Evolutionary conservation across 1,140 invertebrate species (phyloP), one percentile per base, ranked within the genome.

Genomic region (Anthonomus grandis): DNA sequence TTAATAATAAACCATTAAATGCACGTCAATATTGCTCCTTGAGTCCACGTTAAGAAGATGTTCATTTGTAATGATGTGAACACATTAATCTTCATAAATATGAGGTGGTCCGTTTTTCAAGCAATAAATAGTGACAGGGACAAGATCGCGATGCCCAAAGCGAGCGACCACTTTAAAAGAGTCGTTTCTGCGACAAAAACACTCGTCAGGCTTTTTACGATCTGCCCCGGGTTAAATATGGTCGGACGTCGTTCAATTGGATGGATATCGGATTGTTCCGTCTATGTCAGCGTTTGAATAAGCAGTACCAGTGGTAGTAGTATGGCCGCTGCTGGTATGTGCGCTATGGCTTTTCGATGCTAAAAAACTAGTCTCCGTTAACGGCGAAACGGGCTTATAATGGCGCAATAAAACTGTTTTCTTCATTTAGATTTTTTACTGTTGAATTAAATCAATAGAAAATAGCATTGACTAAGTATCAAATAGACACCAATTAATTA

Each of bases 91-190:
- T 41, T 41, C 38, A 41, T 41, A 41, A 41, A 41, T 41, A 13
- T 41, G 17, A n/a, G 38, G 38, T 41, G 38, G 38, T 41, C 38
- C 9, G 38, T 41, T 41, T 41, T 41, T 41, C 38, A 13, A 18
- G n/a, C 17, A 41, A 41, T 41, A 41, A 41, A 41, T 13, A 41
- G 12, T 17, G 12, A n/a, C 38, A 10, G 9, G 9, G 12, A 41
- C 38, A 10, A 18, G 17, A 10, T n/a, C 17, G 17, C 12, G 38
- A 41, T 41, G 17, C 10, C 38, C 38, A 41, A n/a, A 41, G 38
- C 18, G 18, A 1, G 17, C 12, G 18, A 41, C 38, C 12, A 10
- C 9, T 17, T 41, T 41, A 41, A 41, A 18, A 41, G 1, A 41
- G 38, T 17, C 38, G 38, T 1, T 41, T 41, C 38, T n/a, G 38